Evolutionary conservation across 2,113 vertebrate genomes (phyloP).

Genomic region (Burhinus oedicnemus): DNA sequence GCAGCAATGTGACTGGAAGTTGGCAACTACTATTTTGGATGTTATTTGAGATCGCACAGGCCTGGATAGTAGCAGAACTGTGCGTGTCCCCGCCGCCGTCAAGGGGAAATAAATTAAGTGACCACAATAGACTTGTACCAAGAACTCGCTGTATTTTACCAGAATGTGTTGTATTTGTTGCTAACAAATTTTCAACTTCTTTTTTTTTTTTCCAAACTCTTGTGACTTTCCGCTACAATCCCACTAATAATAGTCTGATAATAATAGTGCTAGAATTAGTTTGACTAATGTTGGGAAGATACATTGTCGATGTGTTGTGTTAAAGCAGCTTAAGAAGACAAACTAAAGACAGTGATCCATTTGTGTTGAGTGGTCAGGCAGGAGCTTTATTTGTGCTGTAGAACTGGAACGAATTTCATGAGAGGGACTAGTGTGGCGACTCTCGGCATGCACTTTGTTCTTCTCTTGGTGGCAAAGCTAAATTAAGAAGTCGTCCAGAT

Average conservation of each 20-base stretch:
- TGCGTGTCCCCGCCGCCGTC: not conserved
- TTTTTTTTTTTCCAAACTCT: not conserved
- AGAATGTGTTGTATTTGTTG: not conserved
- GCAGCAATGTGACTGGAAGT: not conserved
- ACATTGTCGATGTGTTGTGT: not conserved
- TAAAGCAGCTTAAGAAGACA: not conserved
- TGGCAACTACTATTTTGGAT: not conserved
- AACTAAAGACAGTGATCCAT: fast-evolving
- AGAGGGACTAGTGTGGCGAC: not conserved
- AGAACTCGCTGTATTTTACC: not conserved
- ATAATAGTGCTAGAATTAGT: not conserved
- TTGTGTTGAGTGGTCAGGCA: not conserved
- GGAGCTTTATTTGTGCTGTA: not conserved
- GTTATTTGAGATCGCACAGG: not conserved
- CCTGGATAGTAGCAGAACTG: not conserved
- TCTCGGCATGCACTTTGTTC: fast-evolving
- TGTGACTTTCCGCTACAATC: not conserved
- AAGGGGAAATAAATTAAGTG: not conserved
- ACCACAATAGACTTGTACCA: not conserved
- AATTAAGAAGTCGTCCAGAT: not conserved
- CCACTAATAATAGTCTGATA: not conserved
- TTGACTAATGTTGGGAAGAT: not conserved
- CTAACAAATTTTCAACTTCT: not conserved
- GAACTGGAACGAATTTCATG: not conserved
- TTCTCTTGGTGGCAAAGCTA: not conserved